These are phyloP conservation scores for Leptatherina wallacei DNA, from an alignment of 2,797 vertebrate species.

Conservation along the genomic window DNA sequence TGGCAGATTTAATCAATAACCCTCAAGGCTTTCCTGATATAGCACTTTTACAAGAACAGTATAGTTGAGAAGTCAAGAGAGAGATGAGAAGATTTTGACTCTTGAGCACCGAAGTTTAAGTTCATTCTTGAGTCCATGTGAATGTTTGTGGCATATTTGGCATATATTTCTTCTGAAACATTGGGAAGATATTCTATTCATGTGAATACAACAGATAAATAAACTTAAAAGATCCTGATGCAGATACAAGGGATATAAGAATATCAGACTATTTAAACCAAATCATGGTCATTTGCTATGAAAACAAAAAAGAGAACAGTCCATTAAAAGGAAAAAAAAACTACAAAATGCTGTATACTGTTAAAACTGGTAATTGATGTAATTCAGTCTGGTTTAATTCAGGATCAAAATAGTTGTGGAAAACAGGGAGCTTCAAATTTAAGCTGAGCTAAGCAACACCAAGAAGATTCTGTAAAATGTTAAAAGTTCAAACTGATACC, in stretches of 20 bases:
- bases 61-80: neutral
- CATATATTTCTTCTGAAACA: no score
- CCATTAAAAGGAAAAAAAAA: no score
- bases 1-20: neutral
- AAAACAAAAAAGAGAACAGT: neutral
- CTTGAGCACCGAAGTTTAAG: neutral
- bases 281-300: neutral
- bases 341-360: neutral
- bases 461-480: neutral
- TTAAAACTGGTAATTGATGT: neutral
- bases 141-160: neutral
- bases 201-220: neutral
- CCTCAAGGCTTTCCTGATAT: neutral
- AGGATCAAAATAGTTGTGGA: neutral
- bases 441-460: neutral
- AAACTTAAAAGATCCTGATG: neutral
- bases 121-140: slow-evolving; percentile 3
- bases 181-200: neutral
- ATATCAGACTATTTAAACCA: no score
- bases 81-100: neutral
- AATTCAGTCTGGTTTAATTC: neutral
- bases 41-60: neutral
- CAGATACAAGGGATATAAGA: no score
- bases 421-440: neutral
- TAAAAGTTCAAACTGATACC: neutral